phyloP scores from a whole-genome alignment of 1,140 invertebrate genomes.

The Dreissena polymorpha region DNA sequence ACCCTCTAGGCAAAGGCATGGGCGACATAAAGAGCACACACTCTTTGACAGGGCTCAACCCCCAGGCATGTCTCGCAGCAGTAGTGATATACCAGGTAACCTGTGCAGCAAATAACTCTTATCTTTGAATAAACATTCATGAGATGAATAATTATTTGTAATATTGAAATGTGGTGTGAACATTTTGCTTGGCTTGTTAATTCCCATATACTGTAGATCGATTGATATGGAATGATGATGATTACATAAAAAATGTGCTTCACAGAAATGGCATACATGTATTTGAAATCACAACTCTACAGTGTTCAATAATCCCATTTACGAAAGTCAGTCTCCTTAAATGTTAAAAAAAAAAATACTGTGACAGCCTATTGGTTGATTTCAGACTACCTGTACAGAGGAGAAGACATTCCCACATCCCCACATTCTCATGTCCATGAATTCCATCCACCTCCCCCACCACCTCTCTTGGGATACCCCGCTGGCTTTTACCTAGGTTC shows the following conservation, averaged over 20 bases:
- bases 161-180: too few relatives aligned
- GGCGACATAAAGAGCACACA: constrained; percentile 43
- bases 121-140: not conserved
- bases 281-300: too few relatives aligned
- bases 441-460: constrained; percentile 20
- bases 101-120: not conserved
- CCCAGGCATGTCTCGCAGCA: constrained; percentile 36
- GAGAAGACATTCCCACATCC: constrained; percentile 43
- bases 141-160: not conserved
- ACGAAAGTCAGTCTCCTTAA: too few relatives aligned
- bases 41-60: constrained; percentile 49
- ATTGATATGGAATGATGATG: too few relatives aligned
- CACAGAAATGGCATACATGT: too few relatives aligned
- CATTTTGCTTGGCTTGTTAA: too few relatives aligned
- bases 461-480: constrained; percentile 34
- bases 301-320: too few relatives aligned
- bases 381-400: constrained; percentile 47
- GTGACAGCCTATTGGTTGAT: not conserved
- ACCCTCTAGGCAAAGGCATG: constrained; percentile 24
- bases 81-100: constrained; percentile 47
- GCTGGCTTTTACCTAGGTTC: not conserved
- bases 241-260: too few relatives aligned
- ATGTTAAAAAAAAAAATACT: too few relatives aligned
- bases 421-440: constrained; percentile 28
- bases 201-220: too few relatives aligned